Conservation (phyloP, 2,888 invertebrate genomes). For the Tanaodytes sp. region DNA sequence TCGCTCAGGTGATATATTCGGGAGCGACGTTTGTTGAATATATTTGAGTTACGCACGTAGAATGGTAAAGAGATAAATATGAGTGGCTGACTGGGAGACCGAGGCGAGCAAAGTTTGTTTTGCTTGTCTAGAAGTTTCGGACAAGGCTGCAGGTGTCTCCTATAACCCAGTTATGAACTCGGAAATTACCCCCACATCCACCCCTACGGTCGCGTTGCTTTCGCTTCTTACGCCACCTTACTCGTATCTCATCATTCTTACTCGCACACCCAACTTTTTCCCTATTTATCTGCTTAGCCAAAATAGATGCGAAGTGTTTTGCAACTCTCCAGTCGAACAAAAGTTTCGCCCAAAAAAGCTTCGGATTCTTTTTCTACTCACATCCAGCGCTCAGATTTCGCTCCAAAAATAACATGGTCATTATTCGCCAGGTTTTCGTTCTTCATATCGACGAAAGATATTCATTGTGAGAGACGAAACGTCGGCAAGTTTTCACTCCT, state of each 20-base stretch:
- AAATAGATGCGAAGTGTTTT: conserved; percentile 31
- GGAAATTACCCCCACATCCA: conserved; percentile 28
- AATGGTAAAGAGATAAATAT: conserved; percentile 46
- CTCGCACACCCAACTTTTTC: conserved; percentile 12
- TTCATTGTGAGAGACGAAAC: too few relatives aligned
- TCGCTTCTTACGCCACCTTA: conserved; percentile 2
- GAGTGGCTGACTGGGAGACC: not conserved
- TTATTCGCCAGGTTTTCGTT: conserved; percentile 21
- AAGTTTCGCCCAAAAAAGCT: conserved; percentile 30
- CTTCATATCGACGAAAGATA: conserved; percentile 21
- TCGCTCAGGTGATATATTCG: conserved; percentile 18
- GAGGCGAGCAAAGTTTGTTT: conserved; percentile 30
- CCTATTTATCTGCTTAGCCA: conserved; percentile 40
- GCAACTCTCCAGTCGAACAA: conserved; percentile 27
- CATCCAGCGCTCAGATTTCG: conserved; percentile 6
- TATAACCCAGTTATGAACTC: conserved; percentile 49
- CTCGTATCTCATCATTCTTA: conserved; percentile 12
- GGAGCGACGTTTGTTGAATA: conserved; percentile 28
- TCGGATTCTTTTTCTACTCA: conserved; percentile 30
- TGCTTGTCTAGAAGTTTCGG: conserved; percentile 40
- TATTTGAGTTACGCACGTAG: conserved; percentile 30
- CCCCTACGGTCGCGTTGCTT: conserved; percentile 15
- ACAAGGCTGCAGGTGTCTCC: conserved; percentile 47
- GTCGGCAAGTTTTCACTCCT: too few relatives aligned
- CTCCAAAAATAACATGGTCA: conserved; percentile 23